phyloP scores from a whole-genome alignment of 2,888 invertebrate species.

The Gibbula magus region DNA sequence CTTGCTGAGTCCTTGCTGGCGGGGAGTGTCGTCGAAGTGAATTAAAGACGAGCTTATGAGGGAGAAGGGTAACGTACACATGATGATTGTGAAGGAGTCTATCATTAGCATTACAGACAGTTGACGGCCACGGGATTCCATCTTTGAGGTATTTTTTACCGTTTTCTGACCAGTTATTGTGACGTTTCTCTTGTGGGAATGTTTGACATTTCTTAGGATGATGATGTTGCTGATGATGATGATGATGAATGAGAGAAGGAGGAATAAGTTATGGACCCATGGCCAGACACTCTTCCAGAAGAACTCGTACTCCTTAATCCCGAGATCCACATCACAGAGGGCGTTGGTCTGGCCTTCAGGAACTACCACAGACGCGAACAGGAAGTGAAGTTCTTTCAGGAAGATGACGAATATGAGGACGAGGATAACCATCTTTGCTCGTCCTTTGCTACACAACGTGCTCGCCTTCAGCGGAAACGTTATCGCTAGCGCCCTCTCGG shows the following conservation, averaged over 20 bases:
- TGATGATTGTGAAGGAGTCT: slow-evolving; percentile 56
- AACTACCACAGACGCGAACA: slow-evolving; percentile 41
- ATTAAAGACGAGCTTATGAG: slow-evolving; percentile 41
- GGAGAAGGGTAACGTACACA: slow-evolving; percentile 59
- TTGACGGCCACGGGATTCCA: slow-evolving; percentile 47
- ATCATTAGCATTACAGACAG: slow-evolving; percentile 58
- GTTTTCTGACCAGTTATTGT: slow-evolving; percentile 4
- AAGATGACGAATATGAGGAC: slow-evolving; percentile 44
- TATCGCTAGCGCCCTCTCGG: slow-evolving; percentile 58
- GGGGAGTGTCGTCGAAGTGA: slow-evolving; percentile 25
- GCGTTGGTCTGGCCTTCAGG: slow-evolving; percentile 37
- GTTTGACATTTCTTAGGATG: slow-evolving; percentile 49
- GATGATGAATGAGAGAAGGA: slow-evolving; percentile 49
- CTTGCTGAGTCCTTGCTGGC: slow-evolving; percentile 37
- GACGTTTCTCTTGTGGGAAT: slow-evolving; percentile 35
- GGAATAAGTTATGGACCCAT: slow-evolving; percentile 53
- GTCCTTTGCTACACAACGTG: slow-evolving; percentile 49
- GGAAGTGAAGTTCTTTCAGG: slow-evolving; percentile 53
- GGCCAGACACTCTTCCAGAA: slow-evolving; percentile 50
- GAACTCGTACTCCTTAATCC: slow-evolving; percentile 21
- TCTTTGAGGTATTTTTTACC: slow-evolving; percentile 4
- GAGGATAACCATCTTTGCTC: slow-evolving; percentile 49
- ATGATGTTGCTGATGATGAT: slow-evolving; percentile 57
- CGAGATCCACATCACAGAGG: slow-evolving; percentile 50
- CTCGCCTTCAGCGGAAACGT: slow-evolving; percentile 56